Percentiles rank a stretch among this genome's conserved stretches.
Evolutionary conservation across 2,888 invertebrate species (phyloP).

Genomic region (Trachelus troglodyta): DNA sequence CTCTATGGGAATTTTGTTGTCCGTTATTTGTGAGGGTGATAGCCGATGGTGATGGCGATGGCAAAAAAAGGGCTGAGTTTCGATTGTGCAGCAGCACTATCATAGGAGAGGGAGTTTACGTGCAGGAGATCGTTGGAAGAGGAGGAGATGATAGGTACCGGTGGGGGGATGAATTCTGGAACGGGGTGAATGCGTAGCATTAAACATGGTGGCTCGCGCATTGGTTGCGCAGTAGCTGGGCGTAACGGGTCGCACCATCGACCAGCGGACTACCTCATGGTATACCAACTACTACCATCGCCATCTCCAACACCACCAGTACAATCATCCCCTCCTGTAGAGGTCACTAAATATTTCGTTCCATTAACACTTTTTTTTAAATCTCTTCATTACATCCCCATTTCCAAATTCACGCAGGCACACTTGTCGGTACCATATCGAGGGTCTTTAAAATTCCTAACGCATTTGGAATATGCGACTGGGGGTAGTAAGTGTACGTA

Average conservation of each 20-base stretch:
- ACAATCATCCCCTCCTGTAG: too few species aligned
- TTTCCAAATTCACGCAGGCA: slow-evolving; percentile 6
- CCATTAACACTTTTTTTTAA: too few species aligned
- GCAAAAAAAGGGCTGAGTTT: slow-evolving; percentile 4
- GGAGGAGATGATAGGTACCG: slow-evolving; percentile 26
- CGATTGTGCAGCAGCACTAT: slow-evolving; percentile 28
- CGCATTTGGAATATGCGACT: too few species aligned
- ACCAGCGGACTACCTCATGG: slow-evolving; percentile 44
- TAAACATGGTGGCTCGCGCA: slow-evolving; percentile 53
- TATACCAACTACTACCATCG: slow-evolving; percentile 43
- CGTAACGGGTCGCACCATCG: slow-evolving; percentile 49
- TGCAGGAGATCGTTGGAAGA: slow-evolving; percentile 5
- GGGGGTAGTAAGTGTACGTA: too few species aligned
- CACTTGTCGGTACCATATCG: too few species aligned
- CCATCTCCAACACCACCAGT: slow-evolving; percentile 11
- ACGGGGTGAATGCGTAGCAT: slow-evolving; percentile 48
- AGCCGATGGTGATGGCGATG: neutral
- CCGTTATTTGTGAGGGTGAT: slow-evolving; percentile 21
- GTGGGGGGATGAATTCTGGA: neutral
- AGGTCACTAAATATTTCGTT: too few species aligned
- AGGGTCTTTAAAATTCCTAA: too few species aligned
- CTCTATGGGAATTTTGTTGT: slow-evolving; percentile 39
- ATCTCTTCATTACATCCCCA: slow-evolving; percentile 26
- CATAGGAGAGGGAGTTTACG: slow-evolving; percentile 26
- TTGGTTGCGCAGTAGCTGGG: slow-evolving; percentile 52